Conservation (phyloP, 2,888 invertebrate genomes). For the Hypena proboscidalis region DNA sequence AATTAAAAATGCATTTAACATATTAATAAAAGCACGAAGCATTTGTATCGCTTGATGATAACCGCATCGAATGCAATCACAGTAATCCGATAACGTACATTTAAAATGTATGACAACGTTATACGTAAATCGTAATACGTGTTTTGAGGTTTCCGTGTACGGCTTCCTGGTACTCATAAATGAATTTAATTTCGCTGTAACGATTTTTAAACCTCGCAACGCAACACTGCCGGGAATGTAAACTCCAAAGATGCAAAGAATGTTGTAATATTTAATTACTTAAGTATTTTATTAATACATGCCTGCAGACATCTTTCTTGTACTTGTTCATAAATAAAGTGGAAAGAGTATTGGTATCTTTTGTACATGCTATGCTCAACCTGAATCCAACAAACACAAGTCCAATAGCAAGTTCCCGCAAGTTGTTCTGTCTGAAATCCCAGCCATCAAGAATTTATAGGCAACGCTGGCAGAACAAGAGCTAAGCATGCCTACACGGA, state of each 20-base stretch:
- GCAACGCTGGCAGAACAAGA: constrained; percentile 38
- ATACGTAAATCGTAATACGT: no score
- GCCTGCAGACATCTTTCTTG: background rate
- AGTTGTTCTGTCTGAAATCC: constrained; percentile 31
- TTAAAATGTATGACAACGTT: constrained; percentile 46
- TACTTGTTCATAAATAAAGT: background rate
- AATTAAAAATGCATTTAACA: constrained; percentile 38
- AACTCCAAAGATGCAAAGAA: constrained; percentile 20
- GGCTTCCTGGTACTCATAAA: constrained; percentile 48
- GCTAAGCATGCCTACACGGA: constrained; percentile 42
- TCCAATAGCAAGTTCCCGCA: constrained; percentile 18
- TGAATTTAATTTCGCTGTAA: constrained; percentile 54
- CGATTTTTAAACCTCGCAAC: constrained; percentile 35
- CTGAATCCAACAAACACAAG: constrained; percentile 8
- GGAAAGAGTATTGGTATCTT: background rate
- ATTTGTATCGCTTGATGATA: constrained; percentile 41
- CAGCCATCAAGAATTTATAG: constrained; percentile 37
- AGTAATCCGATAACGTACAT: constrained; percentile 52
- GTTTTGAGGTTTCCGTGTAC: constrained; percentile 55
- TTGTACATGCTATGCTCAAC: background rate
- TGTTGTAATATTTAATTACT: constrained; percentile 27
- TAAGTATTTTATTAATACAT: constrained; percentile 10
- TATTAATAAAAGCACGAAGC: constrained; percentile 42
- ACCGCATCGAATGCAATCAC: constrained; percentile 63
- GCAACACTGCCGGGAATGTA: constrained; percentile 27